Base-by-base conservation (phyloP, 2,888 invertebrate species). In the Micoletzkya japonica region DNA sequence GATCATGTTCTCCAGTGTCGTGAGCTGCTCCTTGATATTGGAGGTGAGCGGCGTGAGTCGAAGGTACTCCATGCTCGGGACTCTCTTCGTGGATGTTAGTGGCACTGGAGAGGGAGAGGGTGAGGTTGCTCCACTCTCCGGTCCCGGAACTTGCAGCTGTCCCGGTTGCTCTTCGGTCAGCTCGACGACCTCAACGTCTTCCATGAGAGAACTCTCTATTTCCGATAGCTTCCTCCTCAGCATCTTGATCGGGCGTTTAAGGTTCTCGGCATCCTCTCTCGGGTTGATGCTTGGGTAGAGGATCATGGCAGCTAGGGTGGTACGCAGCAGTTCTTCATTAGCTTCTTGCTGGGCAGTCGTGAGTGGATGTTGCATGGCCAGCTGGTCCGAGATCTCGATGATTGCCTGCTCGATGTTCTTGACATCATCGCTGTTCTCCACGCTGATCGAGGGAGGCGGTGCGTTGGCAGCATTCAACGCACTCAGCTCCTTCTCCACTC, bases 221-320 rank as follows among this genome's bases (percentile, higher is more conserved):
- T 76, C 77, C 3, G 70, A 69, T 44, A 84, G 74, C 61, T 75
- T 79, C 69, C 73, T 67, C 37, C 74, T 75, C 72, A 74, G 72
- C 68, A 74, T 73, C 59, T 67, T 74, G 66, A 81, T 83, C 39
- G 76, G 80, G n/a, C 72, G 75, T 70, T 64, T 72, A 59, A 81
- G 72, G n/a, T 68, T 71, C 14, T 77, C 75, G 1, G 75, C 77
- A 34, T 52, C 73, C 34, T 72, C 73, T 57, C 32, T 20, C 1
- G 57, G 44, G 30, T 57, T 44, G 28, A 30, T 26, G 10, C 70
- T 56, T 36, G 81, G 74, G 50, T 83, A 84, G 54, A 83, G 66
- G 58, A 84, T 84, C 78, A 82, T 79, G 34, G 82, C 78, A 2
- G 83, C 84, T 6, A 84, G 72, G 0, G 78, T 74, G 26, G 80